A percentile compares a stretch with the other conserved stretches of the same genome.
Conservation (phyloP, 92 coral and sea anemone genomes). For the Montipora capitata region DNA sequence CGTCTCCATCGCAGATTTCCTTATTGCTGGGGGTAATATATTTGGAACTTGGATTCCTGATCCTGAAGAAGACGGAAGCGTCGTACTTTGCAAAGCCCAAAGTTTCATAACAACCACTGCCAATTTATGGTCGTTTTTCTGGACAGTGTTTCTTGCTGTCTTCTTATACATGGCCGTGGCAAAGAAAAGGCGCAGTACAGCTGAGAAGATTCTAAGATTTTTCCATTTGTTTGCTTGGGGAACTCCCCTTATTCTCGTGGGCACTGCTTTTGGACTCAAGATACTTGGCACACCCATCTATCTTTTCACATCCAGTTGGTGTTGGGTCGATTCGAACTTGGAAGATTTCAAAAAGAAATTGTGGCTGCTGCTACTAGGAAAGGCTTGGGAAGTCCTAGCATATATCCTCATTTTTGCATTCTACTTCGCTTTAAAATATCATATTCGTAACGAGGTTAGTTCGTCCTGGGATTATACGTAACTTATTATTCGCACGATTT, state of each 20-base stretch:
- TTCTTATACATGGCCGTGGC: slow-evolving; percentile 78
- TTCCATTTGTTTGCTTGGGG: slow-evolving; percentile 88
- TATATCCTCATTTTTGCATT: slow-evolving; percentile 68
- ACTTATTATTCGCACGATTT: too few species aligned
- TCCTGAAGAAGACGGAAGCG: background rate
- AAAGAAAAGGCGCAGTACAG: slow-evolving; percentile 50
- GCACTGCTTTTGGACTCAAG: slow-evolving; percentile 49
- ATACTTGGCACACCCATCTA: slow-evolving; percentile 72
- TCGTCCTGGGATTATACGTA: too few species aligned
- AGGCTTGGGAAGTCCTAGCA: slow-evolving; percentile 91
- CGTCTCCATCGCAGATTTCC: slow-evolving; percentile 92
- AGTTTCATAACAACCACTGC: slow-evolving; percentile 89
- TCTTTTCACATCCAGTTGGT: slow-evolving; percentile 81
- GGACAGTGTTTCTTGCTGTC: slow-evolving; percentile 90
- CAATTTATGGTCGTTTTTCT: slow-evolving; percentile 90
- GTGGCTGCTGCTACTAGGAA: slow-evolving; percentile 91
- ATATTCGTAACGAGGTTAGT: slow-evolving; percentile 83
- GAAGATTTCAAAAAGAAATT: background rate
- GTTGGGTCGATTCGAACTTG: slow-evolving; percentile 72
- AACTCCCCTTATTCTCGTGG: slow-evolving; percentile 73
- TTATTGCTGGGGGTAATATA: slow-evolving; percentile 74
- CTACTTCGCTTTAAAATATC: slow-evolving; percentile 68
- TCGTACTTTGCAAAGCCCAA: slow-evolving; percentile 65
- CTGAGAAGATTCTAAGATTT: slow-evolving; percentile 67
- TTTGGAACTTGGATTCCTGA: slow-evolving; percentile 18